Conservation (phyloP, 2,797 vertebrate genomes). For the Tinamus major region DNA sequence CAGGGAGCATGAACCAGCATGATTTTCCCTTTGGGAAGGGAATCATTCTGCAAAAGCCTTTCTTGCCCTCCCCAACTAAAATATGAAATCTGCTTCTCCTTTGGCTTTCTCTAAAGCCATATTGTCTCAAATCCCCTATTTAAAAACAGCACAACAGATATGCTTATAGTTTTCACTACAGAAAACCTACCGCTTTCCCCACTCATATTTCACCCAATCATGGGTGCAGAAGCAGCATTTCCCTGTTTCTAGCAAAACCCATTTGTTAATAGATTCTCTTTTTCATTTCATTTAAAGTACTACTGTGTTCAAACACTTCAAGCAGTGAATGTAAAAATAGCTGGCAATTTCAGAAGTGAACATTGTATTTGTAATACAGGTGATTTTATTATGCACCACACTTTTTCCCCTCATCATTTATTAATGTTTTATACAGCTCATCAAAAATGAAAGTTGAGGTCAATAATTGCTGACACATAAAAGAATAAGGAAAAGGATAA, state of each 20-base stretch:
- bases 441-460: slow-evolving; percentile 58
- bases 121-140: neutral
- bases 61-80: neutral
- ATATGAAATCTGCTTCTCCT: neutral
- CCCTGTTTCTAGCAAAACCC: slow-evolving; percentile 32
- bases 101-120: neutral
- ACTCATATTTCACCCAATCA: neutral
- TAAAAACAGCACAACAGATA: neutral
- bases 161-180: neutral
- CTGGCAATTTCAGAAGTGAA: slow-evolving; percentile 51
- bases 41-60: neutral
- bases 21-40: neutral
- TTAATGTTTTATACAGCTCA: slow-evolving; percentile 53
- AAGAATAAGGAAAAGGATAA: slow-evolving; percentile 50
- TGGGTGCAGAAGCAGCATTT: slow-evolving; percentile 20
- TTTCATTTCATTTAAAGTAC: slow-evolving; percentile 61
- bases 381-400: slow-evolving; percentile 55
- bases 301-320: slow-evolving; percentile 55
- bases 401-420: slow-evolving; percentile 47
- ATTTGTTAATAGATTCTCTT: slow-evolving; percentile 67
- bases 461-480: slow-evolving; percentile 48
- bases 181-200: neutral
- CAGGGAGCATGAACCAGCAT: neutral
- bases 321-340: slow-evolving; percentile 63
- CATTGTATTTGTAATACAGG: slow-evolving; percentile 67